Evolutionary conservation across 2,797 vertebrate genomes (phyloP).

Genomic region (Hozukius guyotensis): DNA sequence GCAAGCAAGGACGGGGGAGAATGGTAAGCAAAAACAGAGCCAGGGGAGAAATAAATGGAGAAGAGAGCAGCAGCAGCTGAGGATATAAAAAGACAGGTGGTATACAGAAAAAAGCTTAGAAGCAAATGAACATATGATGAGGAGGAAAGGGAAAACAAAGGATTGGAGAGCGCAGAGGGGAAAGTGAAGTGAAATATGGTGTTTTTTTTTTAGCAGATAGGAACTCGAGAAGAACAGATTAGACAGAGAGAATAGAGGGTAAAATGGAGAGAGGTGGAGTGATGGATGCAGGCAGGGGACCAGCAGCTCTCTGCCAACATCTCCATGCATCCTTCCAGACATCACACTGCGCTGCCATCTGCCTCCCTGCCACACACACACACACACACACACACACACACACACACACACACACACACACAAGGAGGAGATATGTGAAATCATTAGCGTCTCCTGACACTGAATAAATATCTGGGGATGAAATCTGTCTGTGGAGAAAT

Average conservation of each 20-base stretch:
- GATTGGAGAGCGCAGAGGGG: constrained; percentile 7
- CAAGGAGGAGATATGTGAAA: constrained; percentile 57
- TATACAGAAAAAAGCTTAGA: constrained; percentile 27
- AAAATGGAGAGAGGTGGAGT: constrained; percentile 64
- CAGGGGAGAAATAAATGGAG: constrained; percentile 19
- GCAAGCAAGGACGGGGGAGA: constrained; percentile 53
- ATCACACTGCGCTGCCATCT: constrained; percentile 79
- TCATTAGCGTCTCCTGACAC: constrained; percentile 78
- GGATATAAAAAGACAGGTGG: constrained; percentile 58
- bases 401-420: constrained; percentile 25
- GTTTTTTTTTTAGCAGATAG: constrained; percentile 11
- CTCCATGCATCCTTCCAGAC: constrained; percentile 78
- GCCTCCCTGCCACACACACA: constrained; percentile 54
- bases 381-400: constrained; percentile 15
- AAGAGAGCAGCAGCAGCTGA: constrained; percentile 60
- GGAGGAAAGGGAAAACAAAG: constrained; percentile 44
- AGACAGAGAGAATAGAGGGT: constrained; percentile 47
- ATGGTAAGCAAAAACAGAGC: constrained; percentile 59
- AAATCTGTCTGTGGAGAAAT: constrained; percentile 77
- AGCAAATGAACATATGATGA: constrained; percentile 42
- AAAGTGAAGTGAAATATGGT: constrained; percentile 50
- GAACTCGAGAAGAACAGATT: constrained; percentile 64
- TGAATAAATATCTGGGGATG: constrained; percentile 79
- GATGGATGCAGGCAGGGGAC: constrained; percentile 78
- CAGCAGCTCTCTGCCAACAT: constrained; percentile 80